Percentiles rank a stretch among this genome's conserved stretches.
Evolutionary conservation across 2,113 vertebrate genomes (phyloP).

Genomic region (Labeo rohita): DNA sequence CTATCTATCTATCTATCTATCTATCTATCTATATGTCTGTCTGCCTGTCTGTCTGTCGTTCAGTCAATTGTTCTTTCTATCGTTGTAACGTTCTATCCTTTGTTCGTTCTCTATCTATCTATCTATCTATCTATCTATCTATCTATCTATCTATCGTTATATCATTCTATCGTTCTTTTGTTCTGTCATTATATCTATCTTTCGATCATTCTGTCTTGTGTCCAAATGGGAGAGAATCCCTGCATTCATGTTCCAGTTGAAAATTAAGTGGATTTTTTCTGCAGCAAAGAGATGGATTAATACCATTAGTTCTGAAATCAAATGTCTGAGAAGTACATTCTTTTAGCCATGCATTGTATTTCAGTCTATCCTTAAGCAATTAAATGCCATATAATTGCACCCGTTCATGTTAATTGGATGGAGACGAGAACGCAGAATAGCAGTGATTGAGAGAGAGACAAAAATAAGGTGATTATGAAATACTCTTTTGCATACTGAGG

Average conservation of each 20-base stretch:
- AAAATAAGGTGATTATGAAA: constrained; percentile 22
- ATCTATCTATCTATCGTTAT: no score
- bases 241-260: background rate
- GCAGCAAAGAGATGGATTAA: background rate
- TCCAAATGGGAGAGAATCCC: background rate
- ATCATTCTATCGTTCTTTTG: background rate
- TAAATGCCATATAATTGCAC: constrained; percentile 23
- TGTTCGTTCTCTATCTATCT: no score
- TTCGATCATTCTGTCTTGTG: background rate
- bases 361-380: background rate
- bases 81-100: no score
- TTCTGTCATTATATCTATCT: background rate
- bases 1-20: no score
- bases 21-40: no score
- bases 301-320: background rate
- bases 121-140: no score
- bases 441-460: constrained; percentile 22
- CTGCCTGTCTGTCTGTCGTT: background rate
- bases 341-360: background rate
- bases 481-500: constrained; percentile 19
- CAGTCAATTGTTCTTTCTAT: background rate
- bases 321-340: constrained; percentile 10
- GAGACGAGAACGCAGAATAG: background rate
- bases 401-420: background rate
- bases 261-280: background rate